Conservation (phyloP, 1,140 invertebrate genomes). For the Trichogramma pretiosum region DNA sequence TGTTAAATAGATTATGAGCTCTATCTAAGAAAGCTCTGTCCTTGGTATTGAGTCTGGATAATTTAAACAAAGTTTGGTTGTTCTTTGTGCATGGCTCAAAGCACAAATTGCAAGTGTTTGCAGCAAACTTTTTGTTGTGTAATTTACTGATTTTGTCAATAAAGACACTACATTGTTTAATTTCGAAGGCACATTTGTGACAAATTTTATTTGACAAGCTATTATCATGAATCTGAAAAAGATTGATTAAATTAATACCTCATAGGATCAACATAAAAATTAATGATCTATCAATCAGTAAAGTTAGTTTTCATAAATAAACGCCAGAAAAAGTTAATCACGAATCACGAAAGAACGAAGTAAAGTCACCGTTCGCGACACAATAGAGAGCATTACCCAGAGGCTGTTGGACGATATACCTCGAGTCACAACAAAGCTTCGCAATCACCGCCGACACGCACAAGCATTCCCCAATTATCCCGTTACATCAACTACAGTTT, state of each 20-base stretch:
- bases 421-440: no score
- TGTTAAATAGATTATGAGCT: slow-evolving; percentile 29
- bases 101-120: slow-evolving; percentile 30
- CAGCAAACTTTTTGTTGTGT: neutral
- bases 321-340: neutral
- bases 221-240: slow-evolving; percentile 24
- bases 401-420: no score
- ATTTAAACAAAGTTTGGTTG: slow-evolving; percentile 30
- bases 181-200: slow-evolving; percentile 41
- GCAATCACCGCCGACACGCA: no score
- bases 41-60: slow-evolving; percentile 24
- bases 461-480: no score
- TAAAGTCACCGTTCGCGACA: no score
- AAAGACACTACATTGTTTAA: slow-evolving; percentile 37
- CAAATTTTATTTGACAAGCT: slow-evolving; percentile 31
- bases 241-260: neutral
- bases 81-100: slow-evolving; percentile 20
- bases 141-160: slow-evolving; percentile 31
- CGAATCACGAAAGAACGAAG: no score
- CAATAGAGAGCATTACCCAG: no score
- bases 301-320: neutral
- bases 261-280: no score
- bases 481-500: no score
- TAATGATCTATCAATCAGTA: no score
- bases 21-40: slow-evolving; percentile 25